Percentiles rank a stretch among this genome's conserved stretches.
These are phyloP conservation scores for Isichthys henryi DNA, from an alignment of 2,113 vertebrate genomes.

Conservation along the genomic window DNA sequence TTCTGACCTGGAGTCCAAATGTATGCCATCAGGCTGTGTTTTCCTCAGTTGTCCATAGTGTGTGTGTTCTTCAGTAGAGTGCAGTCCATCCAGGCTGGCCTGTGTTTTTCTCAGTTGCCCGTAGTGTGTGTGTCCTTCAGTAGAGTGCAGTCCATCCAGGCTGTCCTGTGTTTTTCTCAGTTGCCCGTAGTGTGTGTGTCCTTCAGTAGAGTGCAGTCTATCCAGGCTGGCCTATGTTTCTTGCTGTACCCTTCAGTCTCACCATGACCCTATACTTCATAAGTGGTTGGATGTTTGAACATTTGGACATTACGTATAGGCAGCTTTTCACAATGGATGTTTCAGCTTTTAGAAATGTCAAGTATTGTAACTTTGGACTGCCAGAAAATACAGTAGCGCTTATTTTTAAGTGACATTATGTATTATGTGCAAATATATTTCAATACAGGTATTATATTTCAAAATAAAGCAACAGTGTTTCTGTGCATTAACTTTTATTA, in stretches of 20 bases:
- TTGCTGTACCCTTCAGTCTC: background rate
- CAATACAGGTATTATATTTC: background rate
- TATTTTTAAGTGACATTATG: background rate
- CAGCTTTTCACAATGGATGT: background rate
- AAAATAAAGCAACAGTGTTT: background rate
- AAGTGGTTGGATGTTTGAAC: background rate
- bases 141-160: too few relatives aligned
- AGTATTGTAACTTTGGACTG: background rate
- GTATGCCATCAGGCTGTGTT: background rate
- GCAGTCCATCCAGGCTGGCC: too few relatives aligned
- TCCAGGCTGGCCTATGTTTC: background rate
- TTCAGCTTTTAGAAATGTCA: background rate
- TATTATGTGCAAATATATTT: background rate
- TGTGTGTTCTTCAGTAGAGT: too few relatives aligned
- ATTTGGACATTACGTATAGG: background rate
- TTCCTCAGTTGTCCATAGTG: too few relatives aligned
- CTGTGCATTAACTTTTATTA: slow-evolving; percentile 19
- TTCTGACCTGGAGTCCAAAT: background rate
- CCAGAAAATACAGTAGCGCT: background rate
- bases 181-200: too few relatives aligned
- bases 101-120: too few relatives aligned
- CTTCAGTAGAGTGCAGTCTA: too few relatives aligned
- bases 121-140: too few relatives aligned
- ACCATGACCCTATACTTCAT: background rate
- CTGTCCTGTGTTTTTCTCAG: too few relatives aligned